Evolutionary conservation across 2,888 invertebrate genomes (phyloP), one percentile per base, ranked within the genome.

Genomic region (Halictus ligatus): DNA sequence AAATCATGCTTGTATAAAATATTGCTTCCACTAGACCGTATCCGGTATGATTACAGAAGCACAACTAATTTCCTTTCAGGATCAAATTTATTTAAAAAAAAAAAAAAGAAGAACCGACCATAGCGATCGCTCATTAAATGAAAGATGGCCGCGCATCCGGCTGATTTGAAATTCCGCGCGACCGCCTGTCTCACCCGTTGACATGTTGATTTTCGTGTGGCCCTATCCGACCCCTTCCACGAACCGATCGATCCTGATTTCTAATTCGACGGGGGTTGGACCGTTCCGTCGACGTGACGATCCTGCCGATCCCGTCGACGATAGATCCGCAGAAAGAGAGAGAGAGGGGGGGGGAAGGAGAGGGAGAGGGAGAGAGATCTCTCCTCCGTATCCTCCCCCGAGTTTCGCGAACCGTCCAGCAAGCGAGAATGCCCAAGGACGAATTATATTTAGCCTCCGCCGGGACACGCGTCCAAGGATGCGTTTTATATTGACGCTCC

Each of bases 141-240:
- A 29, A 58, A 58, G 77, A 76, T 82, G 73, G 72, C 64, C 64
- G 74, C 74, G 79, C 90, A 92, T 93, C 91, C 92, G 92, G 89
- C 91, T 91, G 87, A 92, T 92, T 88, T 85, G 83, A 91, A 93
- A 93, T 93, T 91, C 90, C 85, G 88, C 89, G 87, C 91, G 89
- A 87, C 78, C 79, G 72, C 80, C 86, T 77, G 64, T 75, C 81
- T 75, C 83, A 73, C 35, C 74, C 78, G 80, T 79, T 74, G 82
- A 87, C 85, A 87, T 85, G 89, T 91, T 89, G 91, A 91, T 92
- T 92, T 92, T 92, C 84, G 90, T 90, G 90, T 89, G 91, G 91
- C 88, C 91, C 85, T 87, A 54, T 54, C 75, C 60, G 85, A 86
- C 89, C 88, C 89, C 91, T 93, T 92, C 92, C 85, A 77, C 89